Evolutionary conservation across 2,797 vertebrate genomes (phyloP).

Genomic region (Sebastes oblongus): DNA sequence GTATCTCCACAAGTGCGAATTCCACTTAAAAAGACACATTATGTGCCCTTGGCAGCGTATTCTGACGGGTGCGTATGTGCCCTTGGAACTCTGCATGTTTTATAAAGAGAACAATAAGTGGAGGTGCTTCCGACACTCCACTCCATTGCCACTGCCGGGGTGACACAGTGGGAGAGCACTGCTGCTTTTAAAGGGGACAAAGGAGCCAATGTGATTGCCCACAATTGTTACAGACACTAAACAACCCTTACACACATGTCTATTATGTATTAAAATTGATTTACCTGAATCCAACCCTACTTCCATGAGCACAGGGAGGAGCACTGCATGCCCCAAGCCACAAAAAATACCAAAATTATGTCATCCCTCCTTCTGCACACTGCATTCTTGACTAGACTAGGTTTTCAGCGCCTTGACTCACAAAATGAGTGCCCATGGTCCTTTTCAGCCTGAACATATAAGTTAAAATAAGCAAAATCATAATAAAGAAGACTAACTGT

Average conservation of each 20-base stretch:
- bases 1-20: background rate
- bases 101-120: background rate
- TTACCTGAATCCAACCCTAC: background rate
- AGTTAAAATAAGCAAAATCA: background rate
- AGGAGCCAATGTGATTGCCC: constrained; percentile 11
- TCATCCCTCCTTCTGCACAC: background rate
- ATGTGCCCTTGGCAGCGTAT: background rate
- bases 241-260: constrained; percentile 7
- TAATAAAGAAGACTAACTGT: background rate
- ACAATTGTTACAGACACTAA: constrained; percentile 9
- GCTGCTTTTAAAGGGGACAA: constrained; percentile 4
- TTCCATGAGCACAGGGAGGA: background rate
- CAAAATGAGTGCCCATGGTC: background rate
- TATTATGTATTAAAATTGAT: constrained; percentile 32
- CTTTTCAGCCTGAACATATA: background rate
- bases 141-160: constrained; percentile 7
- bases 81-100: constrained; percentile 10
- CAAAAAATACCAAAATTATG: background rate
- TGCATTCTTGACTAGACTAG: background rate
- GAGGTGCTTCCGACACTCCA: background rate
- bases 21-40: background rate
- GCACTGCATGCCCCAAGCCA: background rate
- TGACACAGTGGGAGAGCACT: background rate
- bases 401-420: background rate
- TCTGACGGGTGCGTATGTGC: background rate